phyloP scores from a whole-genome alignment of 2,797 vertebrate genomes.

The Cheirogaleus major region DNA sequence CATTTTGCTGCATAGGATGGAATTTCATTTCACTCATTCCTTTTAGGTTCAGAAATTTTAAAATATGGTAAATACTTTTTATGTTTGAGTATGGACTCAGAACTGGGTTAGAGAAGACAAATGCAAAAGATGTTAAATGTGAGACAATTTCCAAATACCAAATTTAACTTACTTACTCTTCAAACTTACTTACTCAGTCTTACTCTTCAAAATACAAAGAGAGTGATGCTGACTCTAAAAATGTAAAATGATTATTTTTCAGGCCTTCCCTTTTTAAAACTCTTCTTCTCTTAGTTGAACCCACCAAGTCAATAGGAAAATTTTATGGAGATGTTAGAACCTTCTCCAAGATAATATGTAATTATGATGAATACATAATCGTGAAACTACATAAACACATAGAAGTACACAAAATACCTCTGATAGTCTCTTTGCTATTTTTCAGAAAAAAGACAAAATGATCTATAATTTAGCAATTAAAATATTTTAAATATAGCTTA shows the following conservation, averaged over 20 bases:
- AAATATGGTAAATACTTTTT: not conserved
- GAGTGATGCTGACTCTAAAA: conserved; percentile 12
- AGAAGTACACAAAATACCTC: not conserved
- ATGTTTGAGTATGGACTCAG: not conserved
- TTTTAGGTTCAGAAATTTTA: not conserved
- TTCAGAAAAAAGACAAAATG: not conserved
- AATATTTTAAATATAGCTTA: not conserved
- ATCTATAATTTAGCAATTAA: not conserved
- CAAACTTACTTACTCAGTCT: not conserved
- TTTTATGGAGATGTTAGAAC: not conserved
- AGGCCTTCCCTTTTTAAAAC: not conserved
- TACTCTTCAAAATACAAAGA: conserved; percentile 8
- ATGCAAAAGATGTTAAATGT: not conserved
- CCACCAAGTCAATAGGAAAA: not conserved
- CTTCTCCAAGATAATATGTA: not conserved
- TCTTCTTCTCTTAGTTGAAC: not conserved
- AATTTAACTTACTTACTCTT: not conserved
- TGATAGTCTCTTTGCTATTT: not conserved
- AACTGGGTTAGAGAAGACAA: not conserved
- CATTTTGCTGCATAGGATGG: not conserved
- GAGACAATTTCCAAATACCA: not conserved
- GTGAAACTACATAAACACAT: not conserved
- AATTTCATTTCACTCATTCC: not conserved
- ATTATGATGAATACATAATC: not conserved
- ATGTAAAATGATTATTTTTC: not conserved